Percentiles rank a stretch among this genome's conserved stretches.
Conservation (phyloP, 1,140 invertebrate genomes). For the Scaptodrosophila lebanonensis region DNA sequence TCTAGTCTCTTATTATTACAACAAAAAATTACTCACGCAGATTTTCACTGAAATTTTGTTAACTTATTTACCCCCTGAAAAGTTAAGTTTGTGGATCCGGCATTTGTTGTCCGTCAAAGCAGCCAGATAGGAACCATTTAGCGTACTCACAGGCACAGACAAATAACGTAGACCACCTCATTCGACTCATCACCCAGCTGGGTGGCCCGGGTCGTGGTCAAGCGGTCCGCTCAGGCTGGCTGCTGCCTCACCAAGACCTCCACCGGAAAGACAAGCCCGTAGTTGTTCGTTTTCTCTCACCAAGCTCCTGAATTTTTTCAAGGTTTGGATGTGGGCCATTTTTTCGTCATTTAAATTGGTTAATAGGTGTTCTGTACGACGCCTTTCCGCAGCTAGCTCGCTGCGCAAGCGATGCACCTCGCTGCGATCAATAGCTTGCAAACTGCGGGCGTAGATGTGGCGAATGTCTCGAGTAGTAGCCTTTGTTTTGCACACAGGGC, state of each 20-base stretch:
- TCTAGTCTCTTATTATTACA: no score
- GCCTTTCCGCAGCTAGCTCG: slow-evolving; percentile 78
- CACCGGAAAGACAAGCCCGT: slow-evolving; percentile 26
- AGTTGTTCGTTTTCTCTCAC: slow-evolving; percentile 50
- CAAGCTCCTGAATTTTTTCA: slow-evolving; percentile 31
- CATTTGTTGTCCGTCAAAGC: slow-evolving; percentile 83
- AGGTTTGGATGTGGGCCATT: slow-evolving; percentile 79
- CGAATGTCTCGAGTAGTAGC: slow-evolving; percentile 86
- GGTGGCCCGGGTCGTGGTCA: slow-evolving; percentile 80
- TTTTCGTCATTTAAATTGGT: slow-evolving; percentile 79
- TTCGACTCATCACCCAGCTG: slow-evolving; percentile 79
- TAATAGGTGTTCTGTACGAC: slow-evolving; percentile 76
- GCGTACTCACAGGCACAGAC: slow-evolving; percentile 78
- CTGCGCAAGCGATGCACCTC: slow-evolving; percentile 80
- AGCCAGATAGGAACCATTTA: slow-evolving; percentile 79
- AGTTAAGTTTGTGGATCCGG: slow-evolving; percentile 80
- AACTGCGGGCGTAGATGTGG: slow-evolving; percentile 83
- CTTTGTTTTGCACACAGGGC: slow-evolving; percentile 92
- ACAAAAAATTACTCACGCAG: no score
- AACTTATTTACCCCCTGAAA: slow-evolving; percentile 3
- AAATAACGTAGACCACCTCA: slow-evolving; percentile 83
- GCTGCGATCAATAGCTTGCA: slow-evolving; percentile 82
- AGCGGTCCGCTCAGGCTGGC: background rate
- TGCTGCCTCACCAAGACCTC: slow-evolving; percentile 1
- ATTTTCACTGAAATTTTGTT: no score